Evolutionary conservation across 2,888 invertebrate genomes (phyloP).

Genomic region (Andricus curvator): DNA sequence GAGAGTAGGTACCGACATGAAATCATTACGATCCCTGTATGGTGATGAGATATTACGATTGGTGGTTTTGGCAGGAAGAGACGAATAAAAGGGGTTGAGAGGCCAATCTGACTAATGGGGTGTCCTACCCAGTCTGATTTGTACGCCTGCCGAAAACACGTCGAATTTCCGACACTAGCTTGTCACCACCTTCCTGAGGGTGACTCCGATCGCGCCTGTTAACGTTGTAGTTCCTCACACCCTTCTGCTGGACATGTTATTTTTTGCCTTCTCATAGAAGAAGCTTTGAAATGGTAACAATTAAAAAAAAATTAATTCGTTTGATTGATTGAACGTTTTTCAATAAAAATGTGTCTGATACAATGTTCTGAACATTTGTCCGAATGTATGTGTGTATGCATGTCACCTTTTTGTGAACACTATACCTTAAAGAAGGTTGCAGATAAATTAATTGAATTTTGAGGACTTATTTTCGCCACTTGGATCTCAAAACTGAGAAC

Average conservation of each 20-base stretch:
- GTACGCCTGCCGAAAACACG: slow-evolving; percentile 27
- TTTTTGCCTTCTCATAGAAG: too few species aligned
- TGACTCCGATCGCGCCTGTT: background rate
- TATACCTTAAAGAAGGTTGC: too few species aligned
- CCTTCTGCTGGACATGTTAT: background rate
- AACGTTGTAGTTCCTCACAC: background rate
- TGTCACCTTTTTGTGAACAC: too few species aligned
- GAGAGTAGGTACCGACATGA: slow-evolving; percentile 18
- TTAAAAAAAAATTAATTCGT: too few species aligned
- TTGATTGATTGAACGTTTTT: too few species aligned
- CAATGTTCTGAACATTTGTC: too few species aligned
- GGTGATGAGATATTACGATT: slow-evolving; percentile 39
- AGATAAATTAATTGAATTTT: too few species aligned
- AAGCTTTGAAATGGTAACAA: too few species aligned
- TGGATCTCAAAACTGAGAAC: too few species aligned
- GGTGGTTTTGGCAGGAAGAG: slow-evolving; percentile 36
- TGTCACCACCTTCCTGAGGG: slow-evolving; percentile 19
- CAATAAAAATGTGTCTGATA: too few species aligned
- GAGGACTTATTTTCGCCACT: too few species aligned
- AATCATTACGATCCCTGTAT: slow-evolving; percentile 28
- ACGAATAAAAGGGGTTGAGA: slow-evolving; percentile 36
- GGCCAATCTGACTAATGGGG: slow-evolving; percentile 35
- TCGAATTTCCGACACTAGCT: slow-evolving; percentile 25
- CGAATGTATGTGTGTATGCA: too few species aligned
- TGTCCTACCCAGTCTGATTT: slow-evolving; percentile 27